Evolutionary conservation across 2,888 invertebrate genomes (phyloP).

Genomic region (Apamea monoglypha): DNA sequence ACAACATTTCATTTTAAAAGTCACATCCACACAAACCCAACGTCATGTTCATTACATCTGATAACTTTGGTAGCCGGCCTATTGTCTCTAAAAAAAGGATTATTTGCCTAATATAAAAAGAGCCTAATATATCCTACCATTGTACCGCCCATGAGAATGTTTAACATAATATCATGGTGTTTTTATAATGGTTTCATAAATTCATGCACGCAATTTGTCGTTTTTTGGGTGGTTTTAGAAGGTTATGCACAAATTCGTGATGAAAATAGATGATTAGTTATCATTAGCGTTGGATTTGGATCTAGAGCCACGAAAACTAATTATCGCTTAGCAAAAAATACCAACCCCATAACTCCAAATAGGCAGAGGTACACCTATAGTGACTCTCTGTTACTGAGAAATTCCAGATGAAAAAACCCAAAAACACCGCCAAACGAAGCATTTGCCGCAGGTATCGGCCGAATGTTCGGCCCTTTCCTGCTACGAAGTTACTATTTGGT

Average conservation of each 20-base stretch:
- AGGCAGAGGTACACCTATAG: too few species aligned
- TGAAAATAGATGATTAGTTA: too few species aligned
- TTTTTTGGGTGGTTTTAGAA: neutral
- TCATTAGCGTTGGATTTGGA: too few species aligned
- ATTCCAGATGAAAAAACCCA: too few species aligned
- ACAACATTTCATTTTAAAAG: neutral
- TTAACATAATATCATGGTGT: conserved; percentile 67
- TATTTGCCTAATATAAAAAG: conserved; percentile 88
- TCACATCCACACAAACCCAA: conserved; percentile 74
- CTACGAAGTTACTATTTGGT: too few species aligned
- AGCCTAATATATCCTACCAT: conserved; percentile 87
- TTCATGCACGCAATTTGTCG: conserved; percentile 40
- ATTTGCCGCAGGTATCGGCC: too few species aligned
- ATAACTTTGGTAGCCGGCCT: conserved; percentile 83
- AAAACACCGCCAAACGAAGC: too few species aligned
- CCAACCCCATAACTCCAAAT: too few species aligned
- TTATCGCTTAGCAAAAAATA: too few species aligned
- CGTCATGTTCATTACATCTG: conserved; percentile 79
- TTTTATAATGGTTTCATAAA: conserved; percentile 53
- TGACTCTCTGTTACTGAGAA: too few species aligned
- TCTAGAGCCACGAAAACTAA: too few species aligned
- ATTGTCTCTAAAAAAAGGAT: conserved; percentile 88
- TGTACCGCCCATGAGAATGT: conserved; percentile 76
- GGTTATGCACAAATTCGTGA: neutral
- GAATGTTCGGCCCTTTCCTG: too few species aligned